Conservation (phyloP, 2,797 vertebrate genomes). For the Sylvia borin region DNA sequence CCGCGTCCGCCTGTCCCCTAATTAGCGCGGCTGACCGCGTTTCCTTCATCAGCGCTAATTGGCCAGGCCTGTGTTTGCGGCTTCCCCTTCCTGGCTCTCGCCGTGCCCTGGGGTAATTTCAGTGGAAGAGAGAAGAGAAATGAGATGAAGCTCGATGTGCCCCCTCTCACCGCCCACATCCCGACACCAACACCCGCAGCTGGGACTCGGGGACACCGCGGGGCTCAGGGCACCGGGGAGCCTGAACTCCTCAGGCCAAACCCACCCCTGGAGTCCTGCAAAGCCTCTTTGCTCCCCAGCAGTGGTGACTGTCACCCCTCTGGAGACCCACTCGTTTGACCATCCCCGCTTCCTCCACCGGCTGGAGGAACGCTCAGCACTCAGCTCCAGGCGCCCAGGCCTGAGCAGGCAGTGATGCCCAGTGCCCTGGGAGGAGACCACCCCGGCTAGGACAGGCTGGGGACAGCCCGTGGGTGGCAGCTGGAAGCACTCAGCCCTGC, state of each 20-base stretch:
- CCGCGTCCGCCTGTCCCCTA: not conserved
- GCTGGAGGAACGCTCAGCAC: not conserved
- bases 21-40: not conserved
- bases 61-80: not conserved
- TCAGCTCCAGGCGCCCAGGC: fast-evolving
- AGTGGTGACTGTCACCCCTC: fast-evolving
- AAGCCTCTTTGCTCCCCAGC: not conserved
- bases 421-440: fast-evolving
- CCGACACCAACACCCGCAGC: not conserved
- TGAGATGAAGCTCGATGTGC: fast-evolving
- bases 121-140: not conserved
- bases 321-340: fast-evolving
- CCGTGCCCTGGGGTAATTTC: not conserved
- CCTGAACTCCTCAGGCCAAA: not conserved
- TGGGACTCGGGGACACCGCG: fast-evolving
- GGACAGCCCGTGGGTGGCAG: not conserved
- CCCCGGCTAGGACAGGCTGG: not conserved
- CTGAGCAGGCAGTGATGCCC: not conserved
- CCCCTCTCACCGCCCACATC: fast-evolving
- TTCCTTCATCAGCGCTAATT: not conserved
- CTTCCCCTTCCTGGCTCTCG: not conserved
- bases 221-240: not conserved
- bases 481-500: not conserved
- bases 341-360: not conserved
- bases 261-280: not conserved